Conservation (phyloP, 2,888 invertebrate species). For the Temnothorax unifasciatus region DNA sequence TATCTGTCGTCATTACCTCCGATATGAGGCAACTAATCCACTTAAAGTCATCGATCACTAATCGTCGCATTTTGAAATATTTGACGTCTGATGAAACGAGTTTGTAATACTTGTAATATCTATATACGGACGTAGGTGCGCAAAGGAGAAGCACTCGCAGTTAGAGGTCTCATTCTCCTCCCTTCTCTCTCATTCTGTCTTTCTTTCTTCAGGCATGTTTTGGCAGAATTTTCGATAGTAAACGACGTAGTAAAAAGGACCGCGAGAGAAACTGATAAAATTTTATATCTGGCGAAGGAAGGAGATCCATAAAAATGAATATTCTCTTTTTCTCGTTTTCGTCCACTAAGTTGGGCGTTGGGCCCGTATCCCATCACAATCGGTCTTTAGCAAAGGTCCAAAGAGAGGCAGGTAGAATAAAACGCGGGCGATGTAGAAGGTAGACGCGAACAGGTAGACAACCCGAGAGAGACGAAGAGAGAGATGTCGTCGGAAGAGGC, state of each 20-base stretch:
- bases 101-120: slow-evolving; percentile 59
- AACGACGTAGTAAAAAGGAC: background rate
- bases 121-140: slow-evolving; percentile 67
- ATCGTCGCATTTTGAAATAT: slow-evolving; percentile 69
- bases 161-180: slow-evolving; percentile 30
- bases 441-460: slow-evolving; percentile 51
- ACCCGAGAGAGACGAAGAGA: slow-evolving; percentile 34
- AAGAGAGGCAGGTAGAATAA: slow-evolving; percentile 44
- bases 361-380: slow-evolving; percentile 58
- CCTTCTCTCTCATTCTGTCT: background rate
- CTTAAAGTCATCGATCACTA: slow-evolving; percentile 46
- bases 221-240: slow-evolving; percentile 57
- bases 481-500: background rate
- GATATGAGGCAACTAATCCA: background rate
- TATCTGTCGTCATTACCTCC: background rate
- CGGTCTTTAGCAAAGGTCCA: slow-evolving; percentile 27
- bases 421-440: slow-evolving; percentile 39
- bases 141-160: slow-evolving; percentile 62
- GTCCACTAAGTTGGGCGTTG: slow-evolving; percentile 55
- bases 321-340: slow-evolving; percentile 29
- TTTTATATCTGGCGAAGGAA: slow-evolving; percentile 31
- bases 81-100: slow-evolving; percentile 66
- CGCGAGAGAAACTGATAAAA: slow-evolving; percentile 34
- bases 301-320: slow-evolving; percentile 10
- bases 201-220: slow-evolving; percentile 5